phyloP scores from a whole-genome alignment of 2,888 invertebrate genomes.

The Eumacrocentrus americanus region DNA sequence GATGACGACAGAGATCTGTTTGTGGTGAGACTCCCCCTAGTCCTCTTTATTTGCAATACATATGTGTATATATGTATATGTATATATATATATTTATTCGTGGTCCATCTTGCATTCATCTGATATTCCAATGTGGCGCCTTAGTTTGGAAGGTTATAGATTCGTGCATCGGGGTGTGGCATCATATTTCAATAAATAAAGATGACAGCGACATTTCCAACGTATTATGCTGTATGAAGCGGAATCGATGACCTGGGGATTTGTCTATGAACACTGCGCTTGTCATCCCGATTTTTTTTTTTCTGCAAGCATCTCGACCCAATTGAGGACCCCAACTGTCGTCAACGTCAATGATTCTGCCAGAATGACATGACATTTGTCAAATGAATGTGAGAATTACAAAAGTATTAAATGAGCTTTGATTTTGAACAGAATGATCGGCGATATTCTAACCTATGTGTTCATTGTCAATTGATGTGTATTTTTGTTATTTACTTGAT shows the following conservation, averaged over 20 bases:
- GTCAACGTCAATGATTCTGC: neutral
- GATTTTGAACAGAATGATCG: no score
- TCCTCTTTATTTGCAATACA: neutral
- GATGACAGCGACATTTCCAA: slow-evolving; percentile 35
- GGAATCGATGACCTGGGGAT: neutral
- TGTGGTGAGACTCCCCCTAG: no score
- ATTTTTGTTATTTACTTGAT: no score
- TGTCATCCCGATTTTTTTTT: neutral
- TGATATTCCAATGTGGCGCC: slow-evolving; percentile 48
- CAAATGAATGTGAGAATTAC: no score
- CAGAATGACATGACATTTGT: no score
- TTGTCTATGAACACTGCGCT: neutral
- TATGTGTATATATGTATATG: neutral
- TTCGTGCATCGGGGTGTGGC: slow-evolving; percentile 59
- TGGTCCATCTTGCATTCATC: neutral
- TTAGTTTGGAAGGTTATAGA: slow-evolving; percentile 57
- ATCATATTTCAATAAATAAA: slow-evolving; percentile 48
- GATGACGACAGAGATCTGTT: no score
- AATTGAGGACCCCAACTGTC: neutral
- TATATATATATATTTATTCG: neutral
- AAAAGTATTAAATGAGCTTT: no score
- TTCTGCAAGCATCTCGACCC: no score
- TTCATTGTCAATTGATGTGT: no score
- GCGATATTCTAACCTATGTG: no score
- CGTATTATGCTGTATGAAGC: slow-evolving; percentile 25